phyloP scores from a whole-genome alignment of 2,888 invertebrate species.

The Pristionchus exspectatus region DNA sequence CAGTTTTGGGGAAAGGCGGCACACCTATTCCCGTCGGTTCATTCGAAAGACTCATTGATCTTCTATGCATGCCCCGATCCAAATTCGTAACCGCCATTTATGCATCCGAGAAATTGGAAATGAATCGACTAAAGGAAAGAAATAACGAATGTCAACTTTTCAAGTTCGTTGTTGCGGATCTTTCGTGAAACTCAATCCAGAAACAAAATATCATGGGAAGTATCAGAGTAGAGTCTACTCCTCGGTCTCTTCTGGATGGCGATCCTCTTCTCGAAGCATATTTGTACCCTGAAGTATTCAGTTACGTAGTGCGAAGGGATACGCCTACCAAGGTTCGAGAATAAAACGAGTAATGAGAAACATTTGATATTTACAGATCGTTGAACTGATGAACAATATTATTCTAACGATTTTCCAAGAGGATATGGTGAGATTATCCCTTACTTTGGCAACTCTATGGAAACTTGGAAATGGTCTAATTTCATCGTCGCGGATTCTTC shows the following conservation, averaged over 20 bases:
- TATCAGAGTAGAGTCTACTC: neutral
- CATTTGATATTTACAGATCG: neutral
- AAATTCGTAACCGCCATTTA: conserved; percentile 1
- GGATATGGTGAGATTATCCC: neutral
- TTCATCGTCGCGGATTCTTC: neutral
- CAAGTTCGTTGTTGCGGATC: neutral
- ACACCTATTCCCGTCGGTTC: neutral
- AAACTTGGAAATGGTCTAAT: neutral
- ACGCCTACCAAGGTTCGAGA: neutral
- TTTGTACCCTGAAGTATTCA: conserved; percentile 5
- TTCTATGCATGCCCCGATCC: neutral
- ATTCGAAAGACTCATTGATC: neutral
- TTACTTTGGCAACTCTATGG: neutral
- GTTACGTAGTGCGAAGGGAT: neutral
- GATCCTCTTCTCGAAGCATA: neutral
- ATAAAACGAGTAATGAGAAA: neutral
- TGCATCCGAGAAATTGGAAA: conserved; percentile 1
- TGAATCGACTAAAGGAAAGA: neutral
- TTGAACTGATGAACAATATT: neutral
- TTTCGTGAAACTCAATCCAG: neutral
- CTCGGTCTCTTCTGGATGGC: neutral
- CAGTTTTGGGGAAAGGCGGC: neutral
- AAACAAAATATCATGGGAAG: neutral
- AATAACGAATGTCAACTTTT: neutral
- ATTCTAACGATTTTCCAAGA: neutral